Base-by-base conservation (phyloP, 2,888 invertebrate genomes). In the Lepidonotus clava region DNA sequence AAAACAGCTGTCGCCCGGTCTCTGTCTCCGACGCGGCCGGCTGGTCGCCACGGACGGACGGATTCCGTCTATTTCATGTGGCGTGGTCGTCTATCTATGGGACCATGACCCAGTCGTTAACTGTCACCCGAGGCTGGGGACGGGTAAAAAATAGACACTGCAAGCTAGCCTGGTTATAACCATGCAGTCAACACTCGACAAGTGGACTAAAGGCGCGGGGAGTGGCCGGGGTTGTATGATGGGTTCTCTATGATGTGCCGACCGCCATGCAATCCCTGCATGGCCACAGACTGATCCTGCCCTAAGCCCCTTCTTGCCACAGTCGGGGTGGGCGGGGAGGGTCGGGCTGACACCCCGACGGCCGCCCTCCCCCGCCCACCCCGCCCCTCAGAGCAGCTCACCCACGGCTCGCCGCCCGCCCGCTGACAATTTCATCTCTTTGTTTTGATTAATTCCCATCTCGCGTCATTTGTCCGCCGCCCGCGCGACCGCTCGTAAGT, bases 381-480 rank as follows among this genome's bases (percentile, higher is more conserved):
- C 51, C 46, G 8, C 80, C 28, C 38, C 71, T 71, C 71, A n/a
- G 34, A 36, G 71, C 34, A 41, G 77, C 28, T 5, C 80, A 41
- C 41, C 24, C 40, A 46, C 24, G 40, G 80, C 80, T 18, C 8
- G 32, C 80, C 28, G 51, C 28, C 80, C 80, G 80, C 34, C 46
- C n/a, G 80, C 80, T 80, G 80, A 80, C 80, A 80, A 80, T 80
- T 80, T 80, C 80, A 80, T 80, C 80, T 80, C 80, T 80, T 80
- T 80, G 80, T 80, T 80, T 80, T 80, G 80, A 80, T 80, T 80
- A 80, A 80, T 80, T 80, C 80, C 32, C 80, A 46, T 80, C 46
- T 41, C 46, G 14, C 51, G 51, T 80, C 80, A 80, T 80, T 80
- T 80, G 46, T 46, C 77, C 40, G 40, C 41, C 41, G 41, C 77